Conservation (phyloP, 2,113 vertebrate species). For the Phaetusa simplex region DNA sequence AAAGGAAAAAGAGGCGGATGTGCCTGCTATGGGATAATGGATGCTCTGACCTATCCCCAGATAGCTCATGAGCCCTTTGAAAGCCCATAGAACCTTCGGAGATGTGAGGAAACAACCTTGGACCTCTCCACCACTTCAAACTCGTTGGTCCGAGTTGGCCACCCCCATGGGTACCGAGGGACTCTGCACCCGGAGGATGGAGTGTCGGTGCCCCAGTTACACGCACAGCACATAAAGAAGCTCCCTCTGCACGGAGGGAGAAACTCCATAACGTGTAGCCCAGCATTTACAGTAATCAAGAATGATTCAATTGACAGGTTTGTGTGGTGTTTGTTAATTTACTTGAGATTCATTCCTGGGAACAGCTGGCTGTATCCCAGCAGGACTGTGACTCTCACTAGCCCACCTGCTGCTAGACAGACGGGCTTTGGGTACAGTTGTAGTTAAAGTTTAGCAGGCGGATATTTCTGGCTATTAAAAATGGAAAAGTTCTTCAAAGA, state of each 20-base stretch:
- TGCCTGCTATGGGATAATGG: neutral
- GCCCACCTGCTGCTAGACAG: constrained; percentile 76
- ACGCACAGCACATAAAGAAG: neutral
- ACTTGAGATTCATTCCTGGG: constrained; percentile 73
- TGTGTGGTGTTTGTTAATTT: constrained; percentile 79
- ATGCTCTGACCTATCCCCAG: neutral
- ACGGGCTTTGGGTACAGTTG: constrained; percentile 59
- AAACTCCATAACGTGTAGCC: constrained; percentile 9
- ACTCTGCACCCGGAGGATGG: neutral
- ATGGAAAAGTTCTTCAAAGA: constrained; percentile 63
- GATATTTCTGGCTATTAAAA: constrained; percentile 68
- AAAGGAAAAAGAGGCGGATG: neutral
- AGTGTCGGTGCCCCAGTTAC: neutral
- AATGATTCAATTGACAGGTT: constrained; percentile 75
- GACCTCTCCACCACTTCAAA: neutral
- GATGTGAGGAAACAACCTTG: neutral
- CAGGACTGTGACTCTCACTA: constrained; percentile 69
- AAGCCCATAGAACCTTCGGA: neutral
- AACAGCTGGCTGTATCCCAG: constrained; percentile 78
- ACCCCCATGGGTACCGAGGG: neutral
- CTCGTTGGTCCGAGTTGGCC: neutral
- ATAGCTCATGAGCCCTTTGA: neutral
- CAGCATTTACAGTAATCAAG: constrained; percentile 66
- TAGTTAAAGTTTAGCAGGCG: constrained; percentile 70
- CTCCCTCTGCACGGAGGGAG: neutral